phyloP scores from a whole-genome alignment of 2,888 invertebrate species.

The Melanostoma mellinum region DNA sequence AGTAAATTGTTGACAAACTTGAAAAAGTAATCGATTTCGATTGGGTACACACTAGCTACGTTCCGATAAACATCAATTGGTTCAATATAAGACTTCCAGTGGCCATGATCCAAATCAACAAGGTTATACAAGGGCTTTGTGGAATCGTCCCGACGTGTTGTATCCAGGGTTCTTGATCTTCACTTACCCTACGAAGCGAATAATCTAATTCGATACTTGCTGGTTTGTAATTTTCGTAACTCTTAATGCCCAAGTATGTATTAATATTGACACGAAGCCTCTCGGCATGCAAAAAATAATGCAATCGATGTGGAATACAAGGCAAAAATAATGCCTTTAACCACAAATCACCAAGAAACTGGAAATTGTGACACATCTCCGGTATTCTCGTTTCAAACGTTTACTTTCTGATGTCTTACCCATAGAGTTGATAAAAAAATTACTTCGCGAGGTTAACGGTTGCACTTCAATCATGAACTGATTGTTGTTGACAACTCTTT shows the following conservation, averaged over 20 bases:
- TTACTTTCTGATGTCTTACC: conserved; percentile 47
- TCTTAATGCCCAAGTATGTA: conserved; percentile 75
- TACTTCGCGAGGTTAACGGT: conserved; percentile 78
- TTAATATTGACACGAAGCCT: conserved; percentile 80
- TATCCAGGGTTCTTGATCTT: conserved; percentile 76
- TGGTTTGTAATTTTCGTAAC: conserved; percentile 76
- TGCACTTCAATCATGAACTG: conserved; percentile 93
- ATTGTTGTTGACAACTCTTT: conserved; percentile 83
- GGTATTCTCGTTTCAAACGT: conserved; percentile 84
- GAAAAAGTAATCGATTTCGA: conserved; percentile 88
- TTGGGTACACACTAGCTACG: conserved; percentile 83
- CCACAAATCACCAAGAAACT: conserved; percentile 90
- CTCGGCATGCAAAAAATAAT: conserved; percentile 80
- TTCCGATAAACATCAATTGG: conserved; percentile 87
- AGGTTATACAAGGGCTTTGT: conserved; percentile 21
- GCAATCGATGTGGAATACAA: conserved; percentile 89
- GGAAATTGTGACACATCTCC: conserved; percentile 90
- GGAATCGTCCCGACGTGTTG: conserved; percentile 58
- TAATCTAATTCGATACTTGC: conserved; percentile 77
- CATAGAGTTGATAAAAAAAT: conserved; percentile 79
- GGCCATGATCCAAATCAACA: conserved; percentile 56
- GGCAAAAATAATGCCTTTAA: conserved; percentile 93
- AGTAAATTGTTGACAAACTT: conserved; percentile 83
- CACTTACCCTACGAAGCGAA: conserved; percentile 77
- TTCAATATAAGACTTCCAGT: conserved; percentile 82